Base-by-base conservation (phyloP, 2,888 invertebrate species). In the Dimorphilus gyrociliatus region DNA sequence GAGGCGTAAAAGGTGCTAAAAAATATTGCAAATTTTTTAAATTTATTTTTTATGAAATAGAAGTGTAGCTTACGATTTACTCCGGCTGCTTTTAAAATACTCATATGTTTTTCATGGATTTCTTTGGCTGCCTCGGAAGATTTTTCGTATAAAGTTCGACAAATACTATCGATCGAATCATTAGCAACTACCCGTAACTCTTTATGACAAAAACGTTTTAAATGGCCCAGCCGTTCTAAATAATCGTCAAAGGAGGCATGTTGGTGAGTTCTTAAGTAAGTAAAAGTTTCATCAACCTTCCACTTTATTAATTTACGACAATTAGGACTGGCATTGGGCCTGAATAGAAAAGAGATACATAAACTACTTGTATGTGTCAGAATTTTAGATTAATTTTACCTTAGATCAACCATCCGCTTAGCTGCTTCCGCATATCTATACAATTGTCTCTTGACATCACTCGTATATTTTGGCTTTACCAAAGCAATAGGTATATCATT, bases 281-380 rank as follows among this genome's bases (percentile, higher is more conserved):
- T 81, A 63, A 92, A 88, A 16, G 88, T 90, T 49, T 92, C 90
- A 54, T 92, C 90, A 1, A 86, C 88, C 67, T 90, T 88, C 92
- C 92, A 92, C 60, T 90, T 92, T 1, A 94, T 90, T 10, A 90
- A 81, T 66, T 92, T 92, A 39, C 92, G 72, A 53, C 88, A 85
- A 57, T 90, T 88, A 0, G 85, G 75, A 16, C 84, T 80, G 6
- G 81, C 79, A 59, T n/a, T n/a, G n/a, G n/a, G n/a, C n/a, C n/a
- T n/a, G n/a, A n/a, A n/a, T n/a, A n/a, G n/a, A n/a, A n/a, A n/a
- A n/a, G n/a, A n/a, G n/a, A n/a, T n/a, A n/a, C n/a, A n/a, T n/a
- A n/a, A n/a, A n/a, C n/a, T n/a, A n/a, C n/a, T n/a, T n/a, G n/a
- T n/a, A n/a, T n/a, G n/a, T n/a, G n/a, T n/a, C n/a, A n/a, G n/a